A percentile compares a stretch with the other conserved stretches of the same genome.
phyloP scores from a whole-genome alignment of 2,797 vertebrate species.

The Melanogrammus aeglefinus region DNA sequence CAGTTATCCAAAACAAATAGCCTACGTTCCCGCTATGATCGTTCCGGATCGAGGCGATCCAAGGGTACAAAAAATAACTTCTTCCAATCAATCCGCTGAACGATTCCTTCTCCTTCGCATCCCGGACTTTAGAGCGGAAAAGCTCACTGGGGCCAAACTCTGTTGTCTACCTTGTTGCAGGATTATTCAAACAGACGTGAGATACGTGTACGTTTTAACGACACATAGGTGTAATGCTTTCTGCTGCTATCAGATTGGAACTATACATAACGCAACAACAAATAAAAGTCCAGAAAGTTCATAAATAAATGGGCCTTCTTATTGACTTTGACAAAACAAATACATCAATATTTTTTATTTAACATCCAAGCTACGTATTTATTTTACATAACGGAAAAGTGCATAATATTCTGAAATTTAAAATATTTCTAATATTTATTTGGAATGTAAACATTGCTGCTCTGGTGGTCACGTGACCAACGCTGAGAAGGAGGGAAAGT shows the following conservation, averaged over 20 bases:
- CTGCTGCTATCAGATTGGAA: neutral
- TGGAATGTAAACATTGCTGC: neutral
- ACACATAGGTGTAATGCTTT: neutral
- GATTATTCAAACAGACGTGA: neutral
- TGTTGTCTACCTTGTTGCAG: neutral
- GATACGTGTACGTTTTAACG: neutral
- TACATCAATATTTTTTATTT: neutral
- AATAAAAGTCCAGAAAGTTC: slow-evolving; percentile 2
- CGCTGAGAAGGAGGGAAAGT: neutral
- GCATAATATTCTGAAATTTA: neutral
- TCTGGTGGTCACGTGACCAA: neutral
- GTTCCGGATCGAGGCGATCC: neutral
- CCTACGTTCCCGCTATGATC: neutral
- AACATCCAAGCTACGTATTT: neutral
- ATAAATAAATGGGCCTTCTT: neutral
- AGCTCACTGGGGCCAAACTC: neutral
- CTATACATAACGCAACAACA: neutral
- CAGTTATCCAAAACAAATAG: neutral
- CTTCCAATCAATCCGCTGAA: neutral
- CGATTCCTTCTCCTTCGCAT: neutral
- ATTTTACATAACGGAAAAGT: neutral
- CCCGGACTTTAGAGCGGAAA: neutral
- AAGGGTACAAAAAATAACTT: too few species aligned
- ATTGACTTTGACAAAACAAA: neutral
- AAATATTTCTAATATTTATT: neutral